Conservation (phyloP, 2,113 vertebrate genomes). For the Laticauda laticaudata region DNA sequence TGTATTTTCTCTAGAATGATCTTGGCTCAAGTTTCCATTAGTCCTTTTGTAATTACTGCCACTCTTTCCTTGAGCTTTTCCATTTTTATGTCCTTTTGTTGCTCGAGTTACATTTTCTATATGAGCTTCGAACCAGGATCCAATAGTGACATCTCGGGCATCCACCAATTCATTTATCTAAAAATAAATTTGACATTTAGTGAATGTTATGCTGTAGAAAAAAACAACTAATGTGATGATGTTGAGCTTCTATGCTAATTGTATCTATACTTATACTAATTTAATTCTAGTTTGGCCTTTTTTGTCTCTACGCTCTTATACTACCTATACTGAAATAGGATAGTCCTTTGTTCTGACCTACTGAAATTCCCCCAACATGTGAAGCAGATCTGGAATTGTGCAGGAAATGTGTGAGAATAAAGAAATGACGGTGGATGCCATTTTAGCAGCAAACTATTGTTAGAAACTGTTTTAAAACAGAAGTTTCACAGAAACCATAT, state of each 20-base stretch:
- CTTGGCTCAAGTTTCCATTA: constrained; percentile 84
- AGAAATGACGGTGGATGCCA: background rate
- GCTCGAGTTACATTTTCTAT: constrained; percentile 85
- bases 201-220: constrained; percentile 33
- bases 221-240: background rate
- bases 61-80: constrained; percentile 81
- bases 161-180: constrained; percentile 98
- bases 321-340: background rate
- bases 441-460: background rate
- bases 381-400: background rate
- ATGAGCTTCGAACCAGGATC: constrained; percentile 96
- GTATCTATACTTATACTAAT: background rate
- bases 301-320: background rate
- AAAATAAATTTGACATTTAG: constrained; percentile 63
- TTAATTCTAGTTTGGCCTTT: background rate
- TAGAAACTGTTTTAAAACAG: background rate
- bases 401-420: background rate
- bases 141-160: constrained; percentile 91
- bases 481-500: background rate
- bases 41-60: constrained; percentile 87
- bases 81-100: constrained; percentile 83
- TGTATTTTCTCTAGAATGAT: constrained; percentile 81
- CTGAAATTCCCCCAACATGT: background rate
- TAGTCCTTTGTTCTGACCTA: background rate
- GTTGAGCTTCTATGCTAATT: background rate